Base-by-base conservation (phyloP, 1,140 invertebrate genomes). In the Pissodes strobi region DNA sequence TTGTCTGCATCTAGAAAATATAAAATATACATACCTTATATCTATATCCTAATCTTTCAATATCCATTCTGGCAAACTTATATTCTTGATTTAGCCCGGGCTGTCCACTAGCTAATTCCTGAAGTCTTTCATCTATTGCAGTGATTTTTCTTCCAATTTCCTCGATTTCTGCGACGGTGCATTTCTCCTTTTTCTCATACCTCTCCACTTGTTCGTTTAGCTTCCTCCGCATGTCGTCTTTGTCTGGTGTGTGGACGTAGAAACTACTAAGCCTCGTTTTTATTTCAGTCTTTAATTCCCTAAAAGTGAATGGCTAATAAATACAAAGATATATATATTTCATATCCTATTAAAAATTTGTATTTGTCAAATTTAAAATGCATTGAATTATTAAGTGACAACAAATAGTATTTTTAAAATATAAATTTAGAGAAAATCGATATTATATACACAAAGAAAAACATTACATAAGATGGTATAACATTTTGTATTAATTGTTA, bases 171-270 rank as follows among this genome's bases (percentile, higher is more conserved):
- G 57, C 53, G 19, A 72, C 77, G 0, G 81, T 71, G 0, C 76
- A 71, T 17, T 79, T 72, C 18, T 79, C 76, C 68, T 82, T 81
- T 17, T 77, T 69, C 37, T 81, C 76, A 30, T 81, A 81, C 25
- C 81, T 73, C 38, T 77, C 64, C 0, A 83, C 21, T 0, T 78
- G 79, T 21, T 82, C 80, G 23, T 78, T 79, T 1, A 84, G 62
- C 2, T 80, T 74, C 3, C 72, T 75, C 23, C 80, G 81, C 6
- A 78, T 79, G 46, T 80, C 80, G 0, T 74, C 76, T 39, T 81
- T 82, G 8, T 66, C 76, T 70, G 52, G 80, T 73, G 23, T 79
- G 41, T 62, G 13, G 58, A 13, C 2, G 61, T 61, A 58, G 76
- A 82, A 64, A 72, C 77, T 74, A 46, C 75, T 75, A 2, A 83